Percentiles rank a stretch among this genome's conserved stretches.
Evolutionary conservation across 2,113 vertebrate genomes (phyloP).

Genomic region (Cottus gobio): DNA sequence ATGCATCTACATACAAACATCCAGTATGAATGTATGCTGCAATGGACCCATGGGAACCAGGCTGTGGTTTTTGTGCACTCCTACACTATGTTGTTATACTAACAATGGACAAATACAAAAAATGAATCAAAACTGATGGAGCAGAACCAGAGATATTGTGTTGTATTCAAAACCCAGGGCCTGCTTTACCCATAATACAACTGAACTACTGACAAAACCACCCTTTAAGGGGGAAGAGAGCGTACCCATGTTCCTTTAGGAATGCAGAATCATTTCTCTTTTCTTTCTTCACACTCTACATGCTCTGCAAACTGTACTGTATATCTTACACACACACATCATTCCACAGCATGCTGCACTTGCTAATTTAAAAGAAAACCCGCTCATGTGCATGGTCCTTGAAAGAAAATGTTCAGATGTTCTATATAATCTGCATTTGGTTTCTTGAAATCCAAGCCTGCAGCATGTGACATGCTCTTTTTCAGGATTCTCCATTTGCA

Average conservation of each 20-base stretch:
- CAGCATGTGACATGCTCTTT: conserved; percentile 51
- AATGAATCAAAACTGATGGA: background rate
- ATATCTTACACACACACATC: background rate
- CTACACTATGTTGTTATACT: background rate
- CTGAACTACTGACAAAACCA: background rate
- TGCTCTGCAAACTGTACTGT: background rate
- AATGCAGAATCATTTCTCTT: background rate
- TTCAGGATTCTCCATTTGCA: conserved; percentile 45
- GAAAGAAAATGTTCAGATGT: background rate
- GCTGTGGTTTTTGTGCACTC: background rate
- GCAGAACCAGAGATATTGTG: background rate
- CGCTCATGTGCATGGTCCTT: background rate
- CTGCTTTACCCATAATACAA: background rate
- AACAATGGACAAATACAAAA: background rate
- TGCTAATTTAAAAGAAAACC: background rate
- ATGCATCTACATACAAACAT: background rate
- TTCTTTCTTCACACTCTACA: background rate
- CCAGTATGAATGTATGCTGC: background rate
- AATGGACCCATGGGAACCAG: background rate
- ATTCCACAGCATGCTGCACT: background rate
- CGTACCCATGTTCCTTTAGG: background rate
- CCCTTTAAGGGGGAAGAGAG: background rate
- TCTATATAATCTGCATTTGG: conserved; percentile 10
- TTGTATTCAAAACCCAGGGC: background rate
- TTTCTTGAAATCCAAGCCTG: conserved; percentile 1